Conservation (phyloP, 2,113 vertebrate genomes). For the Grammomys dolichurus region DNA sequence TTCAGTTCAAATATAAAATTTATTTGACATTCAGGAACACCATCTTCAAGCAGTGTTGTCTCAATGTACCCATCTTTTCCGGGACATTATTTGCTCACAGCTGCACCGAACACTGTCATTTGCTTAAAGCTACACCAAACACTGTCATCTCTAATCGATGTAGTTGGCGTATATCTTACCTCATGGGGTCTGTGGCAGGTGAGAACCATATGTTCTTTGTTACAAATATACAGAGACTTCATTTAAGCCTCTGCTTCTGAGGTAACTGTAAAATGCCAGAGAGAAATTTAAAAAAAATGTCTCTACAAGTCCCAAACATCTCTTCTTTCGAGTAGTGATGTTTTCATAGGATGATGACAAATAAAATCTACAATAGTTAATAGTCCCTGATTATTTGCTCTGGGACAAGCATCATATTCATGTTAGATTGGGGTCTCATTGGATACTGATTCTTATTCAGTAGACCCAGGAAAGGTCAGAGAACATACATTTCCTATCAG, state of each 20-base stretch:
- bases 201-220: slow-evolving; percentile 26
- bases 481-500: background rate
- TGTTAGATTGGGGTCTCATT: background rate
- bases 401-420: background rate
- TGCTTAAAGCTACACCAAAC: background rate
- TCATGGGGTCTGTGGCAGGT: background rate
- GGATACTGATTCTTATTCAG: background rate
- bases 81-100: slow-evolving; percentile 18
- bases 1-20: slow-evolving; percentile 20
- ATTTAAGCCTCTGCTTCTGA: background rate
- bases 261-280: background rate
- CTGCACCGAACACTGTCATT: slow-evolving; percentile 10
- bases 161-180: slow-evolving; percentile 53
- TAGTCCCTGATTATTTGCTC: background rate
- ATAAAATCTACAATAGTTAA: background rate
- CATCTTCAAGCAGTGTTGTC: background rate
- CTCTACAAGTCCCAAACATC: background rate
- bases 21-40: background rate
- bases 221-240: slow-evolving; percentile 22
- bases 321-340: background rate
- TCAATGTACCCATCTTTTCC: slow-evolving; percentile 1
- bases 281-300: slow-evolving; percentile 1
- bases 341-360: background rate
- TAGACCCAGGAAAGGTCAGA: background rate
- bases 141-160: slow-evolving; percentile 44